phyloP scores from a whole-genome alignment of 2,113 vertebrate species.

The Takifugu flavidus region DNA sequence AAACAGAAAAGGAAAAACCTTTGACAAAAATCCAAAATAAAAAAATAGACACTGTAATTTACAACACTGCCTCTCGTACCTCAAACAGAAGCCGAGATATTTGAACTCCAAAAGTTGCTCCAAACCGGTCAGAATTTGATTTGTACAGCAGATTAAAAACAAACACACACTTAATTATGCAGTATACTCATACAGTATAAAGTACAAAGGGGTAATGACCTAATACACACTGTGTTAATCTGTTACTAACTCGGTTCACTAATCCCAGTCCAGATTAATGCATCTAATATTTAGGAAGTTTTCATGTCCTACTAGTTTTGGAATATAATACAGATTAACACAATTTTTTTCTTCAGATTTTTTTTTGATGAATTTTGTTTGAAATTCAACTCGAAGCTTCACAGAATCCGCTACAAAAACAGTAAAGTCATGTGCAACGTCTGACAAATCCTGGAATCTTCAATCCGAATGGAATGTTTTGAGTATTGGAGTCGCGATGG shows the following conservation, averaged over 20 bases:
- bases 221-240: not conserved
- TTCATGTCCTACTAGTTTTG: no score
- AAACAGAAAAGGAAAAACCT: slow-evolving; percentile 72
- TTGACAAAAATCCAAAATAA: slow-evolving; percentile 75
- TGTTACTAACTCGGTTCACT: slow-evolving; percentile 38
- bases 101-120: slow-evolving; percentile 50
- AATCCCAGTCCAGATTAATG: slow-evolving; percentile 37
- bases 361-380: no score
- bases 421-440: no score
- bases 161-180: slow-evolving; percentile 52
- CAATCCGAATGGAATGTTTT: no score
- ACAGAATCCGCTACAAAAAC: no score
- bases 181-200: not conserved
- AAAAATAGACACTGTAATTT: slow-evolving; percentile 72
- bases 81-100: slow-evolving; percentile 65
- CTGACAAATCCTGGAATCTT: no score
- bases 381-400: no score
- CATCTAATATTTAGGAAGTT: slow-evolving; percentile 7
- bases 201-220: not conserved
- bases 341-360: no score
- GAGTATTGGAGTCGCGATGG: no score
- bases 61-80: slow-evolving; percentile 57
- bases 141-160: slow-evolving; percentile 59
- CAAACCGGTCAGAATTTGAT: slow-evolving; percentile 39
- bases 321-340: no score